Evolutionary conservation across 2,797 vertebrate genomes (phyloP).

Genomic region (Muscicapa comitata): DNA sequence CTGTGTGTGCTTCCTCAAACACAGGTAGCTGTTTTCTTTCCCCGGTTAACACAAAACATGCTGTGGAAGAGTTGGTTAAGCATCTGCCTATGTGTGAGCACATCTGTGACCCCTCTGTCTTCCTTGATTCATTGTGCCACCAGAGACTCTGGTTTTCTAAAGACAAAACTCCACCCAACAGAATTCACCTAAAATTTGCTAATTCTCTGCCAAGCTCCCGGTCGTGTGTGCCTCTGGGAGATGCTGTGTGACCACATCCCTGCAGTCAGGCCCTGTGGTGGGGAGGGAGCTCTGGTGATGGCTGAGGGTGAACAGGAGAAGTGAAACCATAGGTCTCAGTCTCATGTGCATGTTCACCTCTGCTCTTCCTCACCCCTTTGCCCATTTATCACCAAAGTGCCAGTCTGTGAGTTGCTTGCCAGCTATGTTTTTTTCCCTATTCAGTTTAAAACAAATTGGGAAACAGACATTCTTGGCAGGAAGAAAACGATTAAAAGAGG

Average conservation of each 20-base stretch:
- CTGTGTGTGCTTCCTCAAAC: not conserved
- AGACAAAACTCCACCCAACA: not conserved
- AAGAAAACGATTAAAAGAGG: not conserved
- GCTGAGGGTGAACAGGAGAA: not conserved
- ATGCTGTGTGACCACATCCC: not conserved
- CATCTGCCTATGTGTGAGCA: fast-evolving
- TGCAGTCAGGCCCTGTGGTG: fast-evolving
- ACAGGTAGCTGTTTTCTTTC: not conserved
- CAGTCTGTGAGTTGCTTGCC: not conserved
- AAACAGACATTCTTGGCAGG: not conserved
- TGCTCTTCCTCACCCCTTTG: not conserved
- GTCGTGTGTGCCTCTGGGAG: not conserved
- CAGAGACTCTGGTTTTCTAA: not conserved
- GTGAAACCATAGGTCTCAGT: not conserved
- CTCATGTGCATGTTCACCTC: not conserved
- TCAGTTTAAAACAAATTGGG: not conserved
- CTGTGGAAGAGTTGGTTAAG: not conserved
- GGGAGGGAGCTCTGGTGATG: not conserved
- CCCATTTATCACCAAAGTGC: no score
- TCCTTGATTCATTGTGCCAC: not conserved
- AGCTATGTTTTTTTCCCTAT: not conserved
- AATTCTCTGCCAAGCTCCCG: not conserved
- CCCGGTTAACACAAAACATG: not conserved
- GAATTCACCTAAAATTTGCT: not conserved
- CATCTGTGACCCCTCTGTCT: not conserved